Evolutionary conservation across 2,113 vertebrate genomes (phyloP), one percentile per base, ranked within the genome.

Genomic region (Channa argus): DNA sequence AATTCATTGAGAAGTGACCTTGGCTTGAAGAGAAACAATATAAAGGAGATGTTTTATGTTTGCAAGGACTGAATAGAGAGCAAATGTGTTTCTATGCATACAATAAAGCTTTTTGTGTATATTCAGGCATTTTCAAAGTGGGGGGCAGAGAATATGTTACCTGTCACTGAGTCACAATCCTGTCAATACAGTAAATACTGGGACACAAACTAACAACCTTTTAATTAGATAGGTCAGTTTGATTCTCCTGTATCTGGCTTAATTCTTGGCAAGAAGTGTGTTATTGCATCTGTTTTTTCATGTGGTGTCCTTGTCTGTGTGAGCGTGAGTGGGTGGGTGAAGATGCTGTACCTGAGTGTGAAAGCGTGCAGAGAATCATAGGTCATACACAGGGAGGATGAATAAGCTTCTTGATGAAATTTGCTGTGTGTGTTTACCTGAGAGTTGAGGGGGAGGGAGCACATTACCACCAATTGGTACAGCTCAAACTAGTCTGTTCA

Each of bases 281-380:
- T 63, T 43, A 24, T 59, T 5, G 41, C 33, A 44, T 50, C 39
- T 51, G 13, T 33, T 55, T 37, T 43, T 36, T 36, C 15, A 10
- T 70, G 53, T 11, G 0, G 49, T 59, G 71, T 80, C 63, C 55
- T 61, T 77, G 61, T 50, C 10, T 67, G 34, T 81, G 55, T 62
- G 68, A 71, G 52, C 58, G 60, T 71, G 74, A 5, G 79, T 76
- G 86, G 59, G 67, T 58, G 67, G 53, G 65, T 56, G 79, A 67
- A 79, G 52, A 46, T 38, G 12, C 8, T 55, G 55, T 47, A 71
- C 41, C 53, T 69, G 66, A 52, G 38, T 77, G 82, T 80, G 79
- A 86, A 82, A 68, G 61, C 69, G 74, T 46, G 46, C 72, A 79
- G 72, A 77, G 72, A 83, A 66, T 69, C 53, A 60, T 37, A 79